Evolutionary conservation across 2,888 invertebrate genomes (phyloP), one percentile per base, ranked within the genome.

Genomic region (Drosophila paucipuncta): DNA sequence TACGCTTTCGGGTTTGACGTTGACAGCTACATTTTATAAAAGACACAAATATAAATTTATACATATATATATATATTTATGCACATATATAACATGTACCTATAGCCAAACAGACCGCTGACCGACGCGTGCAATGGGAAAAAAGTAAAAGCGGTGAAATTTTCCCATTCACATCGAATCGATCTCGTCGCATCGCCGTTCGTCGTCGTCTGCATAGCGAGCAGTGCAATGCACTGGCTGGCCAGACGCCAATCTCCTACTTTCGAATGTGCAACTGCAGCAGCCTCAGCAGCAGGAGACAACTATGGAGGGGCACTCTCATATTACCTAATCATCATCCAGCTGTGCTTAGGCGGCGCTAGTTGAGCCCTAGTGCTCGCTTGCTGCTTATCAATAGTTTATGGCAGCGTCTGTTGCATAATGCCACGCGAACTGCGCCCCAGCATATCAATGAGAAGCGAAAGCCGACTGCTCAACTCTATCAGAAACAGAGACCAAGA

Each of bases 101-200:
- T 64, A 39, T 53, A 55, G 70, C 37, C 59, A 69, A 70, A 55
- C 68, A 58, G 53, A 50, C 67, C 41, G 66, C 47, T 73, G 63
- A 62, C 73, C 80, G 58, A 28, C 72, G 64, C 60, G 57, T 84
- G 78, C 68, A 78, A 66, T 79, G 70, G 70, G 68, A 85, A 85
- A 85, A 85, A 85, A 85, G 85, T 85, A 85, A 85, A 85, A 85
- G 85, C 85, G 90, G 85, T 85, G 85, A 85, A 85, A 85, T 88
- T 89, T 85, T 87, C 85, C 81, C 87, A 80, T 85, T 90, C 90
- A 89, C 90, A 87, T 73, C 65, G 80, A 71, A 80, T 83, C 76
- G 89, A 88, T 88, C 81, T 73, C 73, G 69, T 79, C 79, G 73
- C 73, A 59, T 65, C 73, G 65, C 41, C 62, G 67, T 30, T 30